A percentile compares a stretch with the other conserved stretches of the same genome.
Conservation (phyloP, 2,888 invertebrate genomes). For the Nymphalis polychloros region DNA sequence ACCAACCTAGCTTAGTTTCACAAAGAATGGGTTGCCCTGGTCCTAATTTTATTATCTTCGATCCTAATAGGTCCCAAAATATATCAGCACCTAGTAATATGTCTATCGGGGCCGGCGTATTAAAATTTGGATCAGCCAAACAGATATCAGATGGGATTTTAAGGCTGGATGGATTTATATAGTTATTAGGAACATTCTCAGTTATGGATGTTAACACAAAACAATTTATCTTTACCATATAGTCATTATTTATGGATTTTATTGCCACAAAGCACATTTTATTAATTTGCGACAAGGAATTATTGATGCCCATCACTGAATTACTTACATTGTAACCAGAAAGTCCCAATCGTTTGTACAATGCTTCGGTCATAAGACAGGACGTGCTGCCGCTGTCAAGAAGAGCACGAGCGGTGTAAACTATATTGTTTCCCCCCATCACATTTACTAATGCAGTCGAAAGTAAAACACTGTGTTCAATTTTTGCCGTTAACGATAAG, state of each 20-base stretch:
- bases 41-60: conserved; percentile 3
- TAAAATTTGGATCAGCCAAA: conserved; percentile 4
- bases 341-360: conserved; percentile 1
- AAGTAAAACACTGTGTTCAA: conserved; percentile 5
- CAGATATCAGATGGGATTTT: conserved; percentile 4
- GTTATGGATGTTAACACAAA: conserved; percentile 6
- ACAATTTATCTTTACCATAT: conserved; percentile 1
- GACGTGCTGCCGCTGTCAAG: conserved; percentile 28
- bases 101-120: conserved; percentile 1
- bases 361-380: conserved; percentile 16
- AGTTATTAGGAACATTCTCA: conserved; percentile 4
- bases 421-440: neutral
- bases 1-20: neutral
- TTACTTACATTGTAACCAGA: neutral
- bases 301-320: conserved; percentile 10
- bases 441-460: conserved; percentile 17
- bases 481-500: conserved; percentile 3
- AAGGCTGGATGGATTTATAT: conserved; percentile 2
- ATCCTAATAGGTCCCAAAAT: conserved; percentile 10
- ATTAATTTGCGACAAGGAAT: conserved; percentile 4
- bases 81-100: conserved; percentile 3
- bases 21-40: conserved; percentile 4
- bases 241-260: neutral
- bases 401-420: conserved; percentile 4
- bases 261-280: conserved; percentile 9